Conservation (phyloP, 1,140 invertebrate genomes). For the Papilio glaucus region DNA sequence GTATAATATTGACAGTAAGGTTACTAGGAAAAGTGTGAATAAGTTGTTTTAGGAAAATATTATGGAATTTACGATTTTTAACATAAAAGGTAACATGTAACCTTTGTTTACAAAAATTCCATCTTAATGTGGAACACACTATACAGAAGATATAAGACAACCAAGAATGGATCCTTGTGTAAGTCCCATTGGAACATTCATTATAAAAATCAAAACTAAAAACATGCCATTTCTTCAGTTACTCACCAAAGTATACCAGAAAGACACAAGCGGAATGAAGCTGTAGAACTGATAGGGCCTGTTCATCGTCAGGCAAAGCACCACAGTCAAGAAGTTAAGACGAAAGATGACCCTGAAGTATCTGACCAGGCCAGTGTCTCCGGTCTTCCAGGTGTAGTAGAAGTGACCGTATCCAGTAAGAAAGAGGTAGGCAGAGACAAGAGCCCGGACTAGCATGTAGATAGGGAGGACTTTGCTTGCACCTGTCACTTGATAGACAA, state of each 20-base stretch:
- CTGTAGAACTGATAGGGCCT: constrained; percentile 99
- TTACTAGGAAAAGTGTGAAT: no score
- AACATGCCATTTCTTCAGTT: no score
- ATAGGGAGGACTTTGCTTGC: constrained; percentile 96
- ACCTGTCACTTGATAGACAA: constrained; percentile 97
- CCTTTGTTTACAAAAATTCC: no score
- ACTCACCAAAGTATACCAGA: constrained; percentile 90
- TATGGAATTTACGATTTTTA: no score
- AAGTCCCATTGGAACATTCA: no score
- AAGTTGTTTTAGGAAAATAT: no score
- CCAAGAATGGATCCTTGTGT: no score
- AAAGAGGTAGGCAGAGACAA: constrained; percentile 97
- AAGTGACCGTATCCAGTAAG: constrained; percentile 98
- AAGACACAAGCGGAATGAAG: constrained; percentile 96
- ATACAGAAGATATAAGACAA: no score
- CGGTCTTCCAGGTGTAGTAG: constrained; percentile 95
- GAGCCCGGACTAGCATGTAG: constrained; percentile 95
- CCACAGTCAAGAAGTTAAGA: constrained; percentile 95
- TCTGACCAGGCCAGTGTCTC: constrained; percentile 86
- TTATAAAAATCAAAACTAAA: no score
- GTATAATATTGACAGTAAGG: no score
- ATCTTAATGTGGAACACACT: no score
- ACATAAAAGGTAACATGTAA: no score
- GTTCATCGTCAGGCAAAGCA: constrained; percentile 97
- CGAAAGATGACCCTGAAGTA: constrained; percentile 87